These are phyloP conservation scores for Ataeniobius toweri DNA, from an alignment of 2,797 vertebrate species.

Conservation along the genomic window DNA sequence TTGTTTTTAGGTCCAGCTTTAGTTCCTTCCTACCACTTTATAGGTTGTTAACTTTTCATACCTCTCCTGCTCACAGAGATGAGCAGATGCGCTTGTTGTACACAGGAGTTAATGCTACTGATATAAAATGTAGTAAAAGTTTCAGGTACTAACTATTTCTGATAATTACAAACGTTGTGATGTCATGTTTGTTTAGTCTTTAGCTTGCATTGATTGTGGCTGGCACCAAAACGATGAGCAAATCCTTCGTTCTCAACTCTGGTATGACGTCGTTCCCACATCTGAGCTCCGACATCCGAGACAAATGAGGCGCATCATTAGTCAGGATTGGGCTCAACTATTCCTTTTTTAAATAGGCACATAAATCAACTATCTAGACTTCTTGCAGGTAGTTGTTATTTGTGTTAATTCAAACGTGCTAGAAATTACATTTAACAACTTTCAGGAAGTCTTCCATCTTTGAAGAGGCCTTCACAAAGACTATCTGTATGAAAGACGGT, in stretches of 20 bases:
- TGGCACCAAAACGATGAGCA: too few species aligned
- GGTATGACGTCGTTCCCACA: too few species aligned
- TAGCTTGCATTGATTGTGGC: too few species aligned
- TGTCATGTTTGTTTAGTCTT: too few species aligned
- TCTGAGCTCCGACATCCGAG: too few species aligned
- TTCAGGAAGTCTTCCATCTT: slow-evolving; percentile 3
- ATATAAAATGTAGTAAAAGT: too few species aligned
- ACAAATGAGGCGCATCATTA: too few species aligned
- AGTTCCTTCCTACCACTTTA: not conserved
- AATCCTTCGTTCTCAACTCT: too few species aligned
- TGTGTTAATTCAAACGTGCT: not conserved
- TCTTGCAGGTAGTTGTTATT: not conserved
- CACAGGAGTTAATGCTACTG: not conserved
- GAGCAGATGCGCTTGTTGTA: not conserved
- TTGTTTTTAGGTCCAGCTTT: not conserved
- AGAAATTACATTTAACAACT: too few species aligned
- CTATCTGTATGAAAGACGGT: slow-evolving; percentile 20
- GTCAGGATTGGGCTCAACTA: too few species aligned
- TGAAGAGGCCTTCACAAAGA: not conserved
- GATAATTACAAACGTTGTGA: not conserved
- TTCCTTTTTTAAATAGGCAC: not conserved
- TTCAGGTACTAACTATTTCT: too few species aligned
- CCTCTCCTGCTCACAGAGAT: not conserved
- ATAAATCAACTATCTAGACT: not conserved
- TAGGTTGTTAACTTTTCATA: not conserved